These are phyloP conservation scores for Hozukius guyotensis DNA, from an alignment of 2,797 vertebrate species.

Conservation along the genomic window DNA sequence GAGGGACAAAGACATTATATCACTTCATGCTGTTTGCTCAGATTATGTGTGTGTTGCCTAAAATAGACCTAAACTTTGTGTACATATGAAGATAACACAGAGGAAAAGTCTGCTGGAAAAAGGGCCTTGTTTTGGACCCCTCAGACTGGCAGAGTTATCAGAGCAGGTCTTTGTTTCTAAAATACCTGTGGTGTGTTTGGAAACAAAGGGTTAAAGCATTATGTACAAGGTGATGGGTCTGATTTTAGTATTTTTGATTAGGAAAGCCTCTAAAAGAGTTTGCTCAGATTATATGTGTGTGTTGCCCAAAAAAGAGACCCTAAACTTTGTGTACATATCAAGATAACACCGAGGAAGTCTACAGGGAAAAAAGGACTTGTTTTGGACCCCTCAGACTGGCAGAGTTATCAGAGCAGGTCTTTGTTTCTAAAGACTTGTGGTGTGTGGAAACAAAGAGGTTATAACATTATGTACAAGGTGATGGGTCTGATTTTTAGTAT, in stretches of 20 bases:
- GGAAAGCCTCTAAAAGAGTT: neutral
- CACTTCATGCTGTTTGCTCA: neutral
- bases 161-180: constrained; percentile 10
- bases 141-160: neutral
- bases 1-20: neutral
- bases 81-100: constrained; percentile 13
- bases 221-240: neutral
- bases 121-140: neutral
- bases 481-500: too few relatives aligned
- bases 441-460: too few relatives aligned
- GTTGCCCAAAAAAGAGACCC: neutral
- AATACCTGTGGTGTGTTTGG: neutral
- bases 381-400: too few relatives aligned
- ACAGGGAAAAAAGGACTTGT: too few relatives aligned
- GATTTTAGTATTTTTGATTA: neutral
- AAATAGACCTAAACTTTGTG: constrained; percentile 3
- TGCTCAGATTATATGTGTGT: neutral
- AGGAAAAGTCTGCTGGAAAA: constrained; percentile 13
- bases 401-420: too few relatives aligned
- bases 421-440: too few relatives aligned
- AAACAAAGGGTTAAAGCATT: constrained; percentile 4
- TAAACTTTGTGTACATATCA: constrained; percentile 7
- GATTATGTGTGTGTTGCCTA: neutral
- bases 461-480: too few relatives aligned
- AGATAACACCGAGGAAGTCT: constrained; percentile 25